A percentile compares a stretch with the other conserved stretches of the same genome.
These are phyloP conservation scores for Athalia rosae DNA, from an alignment of 2,888 invertebrate genomes.

Conservation along the genomic window DNA sequence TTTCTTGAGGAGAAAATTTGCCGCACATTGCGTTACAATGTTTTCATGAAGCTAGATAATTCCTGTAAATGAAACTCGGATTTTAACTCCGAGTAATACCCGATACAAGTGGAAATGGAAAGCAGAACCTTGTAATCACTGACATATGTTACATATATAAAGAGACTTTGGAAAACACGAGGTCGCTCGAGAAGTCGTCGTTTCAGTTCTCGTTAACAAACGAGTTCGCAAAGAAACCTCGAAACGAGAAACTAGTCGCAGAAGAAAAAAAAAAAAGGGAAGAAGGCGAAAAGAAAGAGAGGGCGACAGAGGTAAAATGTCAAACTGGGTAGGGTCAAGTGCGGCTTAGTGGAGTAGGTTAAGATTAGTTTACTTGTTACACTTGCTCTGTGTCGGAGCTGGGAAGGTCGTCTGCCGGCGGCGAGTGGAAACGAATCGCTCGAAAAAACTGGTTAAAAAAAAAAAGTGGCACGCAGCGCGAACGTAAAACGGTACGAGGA, in stretches of 20 bases:
- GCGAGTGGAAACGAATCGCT: constrained; percentile 21
- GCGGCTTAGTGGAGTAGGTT: constrained; percentile 58
- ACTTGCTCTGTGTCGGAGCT: constrained; percentile 43
- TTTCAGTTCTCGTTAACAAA: constrained; percentile 10
- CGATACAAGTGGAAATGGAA: no score
- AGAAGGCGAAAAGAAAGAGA: constrained; percentile 42
- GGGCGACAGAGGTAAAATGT: constrained; percentile 47
- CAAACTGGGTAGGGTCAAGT: constrained; percentile 53
- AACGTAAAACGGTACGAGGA: not conserved
- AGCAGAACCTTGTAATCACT: no score
- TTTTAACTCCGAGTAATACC: no score
- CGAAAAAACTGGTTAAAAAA: not conserved
- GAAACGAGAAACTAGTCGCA: constrained; percentile 9
- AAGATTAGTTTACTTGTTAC: constrained; percentile 62
- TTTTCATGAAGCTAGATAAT: no score
- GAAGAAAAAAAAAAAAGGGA: constrained; percentile 37
- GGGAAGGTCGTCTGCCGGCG: constrained; percentile 48
- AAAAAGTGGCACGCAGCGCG: constrained; percentile 24
- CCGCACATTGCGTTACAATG: constrained; percentile 12
- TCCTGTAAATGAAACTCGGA: not conserved
- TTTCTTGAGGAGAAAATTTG: constrained; percentile 12
- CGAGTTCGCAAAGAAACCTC: constrained; percentile 22
- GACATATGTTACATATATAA: not conserved
- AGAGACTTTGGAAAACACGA: not conserved
- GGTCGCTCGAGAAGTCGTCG: not conserved